Base-by-base conservation (phyloP, 1,140 invertebrate species). In the Papilio glaucus region DNA sequence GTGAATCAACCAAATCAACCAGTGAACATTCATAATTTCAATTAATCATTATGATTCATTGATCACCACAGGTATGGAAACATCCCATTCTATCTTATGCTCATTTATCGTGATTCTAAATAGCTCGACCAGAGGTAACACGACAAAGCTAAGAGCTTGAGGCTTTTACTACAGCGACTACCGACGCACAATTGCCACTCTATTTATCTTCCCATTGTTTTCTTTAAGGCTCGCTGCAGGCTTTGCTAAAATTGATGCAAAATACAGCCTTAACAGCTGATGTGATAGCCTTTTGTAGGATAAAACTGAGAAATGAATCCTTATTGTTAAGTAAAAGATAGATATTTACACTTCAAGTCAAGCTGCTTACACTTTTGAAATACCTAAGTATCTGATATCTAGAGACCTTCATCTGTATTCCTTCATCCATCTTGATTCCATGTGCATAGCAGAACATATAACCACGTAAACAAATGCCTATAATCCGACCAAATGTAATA, bases 201-300 rank as follows among this genome's bases (percentile, higher is more conserved):
- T 49, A 53, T 67, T 67, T 67, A 67, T 69, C 67, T 69, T 29
- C 37, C 67, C 67, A 69, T 69, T 69, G 67, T 69, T 53, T 69
- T 53, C 67, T 49, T 53, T 53, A 69, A 69, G 67, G 41, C 67
- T 49, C 42, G 67, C 41, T 29, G 10, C n/a, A 15, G 41, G 42
- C 42, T 53, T 33, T n/a, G 67, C 67, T 33, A 21, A 13, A 49
- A 15, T 26, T 49, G 42, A 49, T 69, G 42, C 67, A 45, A 69
- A n/a, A 69, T 69, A 24, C 24, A 33, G 42, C 29, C 26, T 69
- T 18, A 69, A 69, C 33, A 69, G 67, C n/a, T 49, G 67, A 29
- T 45, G 26, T 42, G 65, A 69, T 69, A 69, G 67, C 67, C 67
- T 69, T 69, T 69, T 69, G 67, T 69, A 33, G 49, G 67, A 13